Conservation (phyloP, 2,113 vertebrate genomes). For the Pomatostomus ruficeps region DNA sequence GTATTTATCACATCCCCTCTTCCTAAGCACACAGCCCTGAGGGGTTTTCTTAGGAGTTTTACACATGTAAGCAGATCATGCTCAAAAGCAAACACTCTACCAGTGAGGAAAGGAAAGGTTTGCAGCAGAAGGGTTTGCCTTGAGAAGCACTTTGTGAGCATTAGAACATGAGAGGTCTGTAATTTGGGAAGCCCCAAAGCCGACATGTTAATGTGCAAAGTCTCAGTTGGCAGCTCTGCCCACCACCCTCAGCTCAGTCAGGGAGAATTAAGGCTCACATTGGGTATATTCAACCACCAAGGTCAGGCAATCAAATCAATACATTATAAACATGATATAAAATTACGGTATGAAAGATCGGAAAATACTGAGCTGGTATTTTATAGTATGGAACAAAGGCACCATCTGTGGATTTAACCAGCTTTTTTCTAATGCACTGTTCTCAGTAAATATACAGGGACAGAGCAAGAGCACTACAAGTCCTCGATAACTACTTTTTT, state of each 20-base stretch:
- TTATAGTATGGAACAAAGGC: not conserved
- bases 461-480: not conserved
- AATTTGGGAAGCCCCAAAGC: not conserved
- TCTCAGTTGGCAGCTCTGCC: not conserved
- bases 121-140: not conserved
- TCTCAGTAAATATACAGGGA: not conserved
- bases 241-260: not conserved
- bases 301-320: not conserved
- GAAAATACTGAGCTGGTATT: not conserved
- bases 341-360: not conserved
- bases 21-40: not conserved
- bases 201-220: not conserved
- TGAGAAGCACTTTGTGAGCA: not conserved
- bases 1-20: not conserved
- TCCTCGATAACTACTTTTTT: no score
- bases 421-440: not conserved
- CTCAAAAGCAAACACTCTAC: not conserved
- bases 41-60: not conserved
- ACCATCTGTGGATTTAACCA: not conserved
- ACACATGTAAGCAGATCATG: not conserved
- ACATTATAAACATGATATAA: not conserved
- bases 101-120: not conserved
- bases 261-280: not conserved
- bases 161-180: fast-evolving
- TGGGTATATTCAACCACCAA: no score